A percentile compares a stretch with the other conserved stretches of the same genome.
Conservation (phyloP, 2,888 invertebrate genomes). For the Lochmaea capreae region DNA sequence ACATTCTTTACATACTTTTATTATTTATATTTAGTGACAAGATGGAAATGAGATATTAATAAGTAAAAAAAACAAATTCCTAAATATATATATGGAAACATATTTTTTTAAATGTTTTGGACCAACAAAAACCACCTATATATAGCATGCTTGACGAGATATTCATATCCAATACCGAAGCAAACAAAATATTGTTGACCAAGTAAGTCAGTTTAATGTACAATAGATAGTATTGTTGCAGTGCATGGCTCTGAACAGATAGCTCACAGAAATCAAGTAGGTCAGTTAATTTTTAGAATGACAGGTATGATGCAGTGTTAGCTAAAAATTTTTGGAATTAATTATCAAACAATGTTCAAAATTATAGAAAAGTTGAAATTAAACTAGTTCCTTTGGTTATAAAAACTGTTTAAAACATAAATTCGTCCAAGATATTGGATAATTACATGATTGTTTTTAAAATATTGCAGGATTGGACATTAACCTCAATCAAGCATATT, state of each 20-base stretch:
- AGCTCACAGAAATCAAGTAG: too few species aligned
- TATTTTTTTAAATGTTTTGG: slow-evolving; percentile 18
- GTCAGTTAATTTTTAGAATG: too few species aligned
- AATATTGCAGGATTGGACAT: background rate
- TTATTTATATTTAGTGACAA: slow-evolving; percentile 9
- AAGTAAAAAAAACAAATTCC: slow-evolving; percentile 33
- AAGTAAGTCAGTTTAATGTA: background rate
- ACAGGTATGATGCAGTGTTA: too few species aligned
- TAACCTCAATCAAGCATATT: slow-evolving; percentile 1
- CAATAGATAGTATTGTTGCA: background rate
- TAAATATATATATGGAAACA: slow-evolving; percentile 25
- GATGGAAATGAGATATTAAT: slow-evolving; percentile 18
- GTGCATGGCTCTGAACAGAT: too few species aligned
- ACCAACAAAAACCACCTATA: slow-evolving; percentile 8
- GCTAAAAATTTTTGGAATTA: too few species aligned
- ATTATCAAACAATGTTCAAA: too few species aligned
- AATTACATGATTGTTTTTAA: too few species aligned
- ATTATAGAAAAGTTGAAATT: too few species aligned
- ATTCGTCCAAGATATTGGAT: too few species aligned
- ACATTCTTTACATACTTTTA: slow-evolving; percentile 20
- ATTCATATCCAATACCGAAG: background rate
- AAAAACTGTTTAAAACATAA: too few species aligned
- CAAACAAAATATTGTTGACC: background rate
- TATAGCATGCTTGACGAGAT: background rate
- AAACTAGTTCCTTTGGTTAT: too few species aligned